Percentiles rank a stretch among this genome's conserved stretches.
These are phyloP conservation scores for Scolanthus callimorphus DNA, from an alignment of 92 coral and sea anemone genomes.

Conservation along the genomic window DNA sequence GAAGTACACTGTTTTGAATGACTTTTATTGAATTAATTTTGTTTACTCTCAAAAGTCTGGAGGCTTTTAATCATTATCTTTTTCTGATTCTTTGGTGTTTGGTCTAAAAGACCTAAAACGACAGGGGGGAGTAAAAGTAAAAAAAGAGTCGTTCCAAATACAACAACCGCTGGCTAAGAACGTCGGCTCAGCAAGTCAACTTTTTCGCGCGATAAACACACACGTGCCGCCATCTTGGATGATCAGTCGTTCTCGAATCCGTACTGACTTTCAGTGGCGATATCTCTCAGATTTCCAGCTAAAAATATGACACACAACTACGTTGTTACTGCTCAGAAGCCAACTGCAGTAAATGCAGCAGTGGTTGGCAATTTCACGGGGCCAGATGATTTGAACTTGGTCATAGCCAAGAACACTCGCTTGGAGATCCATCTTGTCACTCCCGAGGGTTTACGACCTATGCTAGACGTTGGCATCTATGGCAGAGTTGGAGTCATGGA, in stretches of 20 bases:
- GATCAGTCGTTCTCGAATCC: too few species aligned
- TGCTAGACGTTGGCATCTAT: constrained; percentile 93
- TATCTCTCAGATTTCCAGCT: not conserved
- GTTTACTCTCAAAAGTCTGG: too few species aligned
- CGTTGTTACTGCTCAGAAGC: constrained; percentile 99
- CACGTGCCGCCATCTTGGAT: constrained; percentile 56
- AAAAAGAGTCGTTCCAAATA: too few species aligned
- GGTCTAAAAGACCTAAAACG: too few species aligned
- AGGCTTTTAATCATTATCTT: too few species aligned
- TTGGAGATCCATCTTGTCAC: constrained; percentile 97
- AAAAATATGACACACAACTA: constrained; percentile 85
- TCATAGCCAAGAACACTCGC: constrained; percentile 93
- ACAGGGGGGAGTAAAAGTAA: too few species aligned
- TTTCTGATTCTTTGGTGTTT: too few species aligned
- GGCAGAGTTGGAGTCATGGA: constrained; percentile 93
- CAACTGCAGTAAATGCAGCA: constrained; percentile 95
- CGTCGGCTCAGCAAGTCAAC: too few species aligned
- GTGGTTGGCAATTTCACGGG: constrained; percentile 99
- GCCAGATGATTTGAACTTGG: constrained; percentile 78
- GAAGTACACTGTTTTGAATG: too few species aligned
- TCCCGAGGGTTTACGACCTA: constrained; percentile 91
- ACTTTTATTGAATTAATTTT: too few species aligned
- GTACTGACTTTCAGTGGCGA: not conserved
- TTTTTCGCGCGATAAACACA: constrained; percentile 51
- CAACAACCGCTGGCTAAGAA: too few species aligned